phyloP scores from a whole-genome alignment of 2,888 invertebrate genomes.

The Eupithecia pulchellata region DNA sequence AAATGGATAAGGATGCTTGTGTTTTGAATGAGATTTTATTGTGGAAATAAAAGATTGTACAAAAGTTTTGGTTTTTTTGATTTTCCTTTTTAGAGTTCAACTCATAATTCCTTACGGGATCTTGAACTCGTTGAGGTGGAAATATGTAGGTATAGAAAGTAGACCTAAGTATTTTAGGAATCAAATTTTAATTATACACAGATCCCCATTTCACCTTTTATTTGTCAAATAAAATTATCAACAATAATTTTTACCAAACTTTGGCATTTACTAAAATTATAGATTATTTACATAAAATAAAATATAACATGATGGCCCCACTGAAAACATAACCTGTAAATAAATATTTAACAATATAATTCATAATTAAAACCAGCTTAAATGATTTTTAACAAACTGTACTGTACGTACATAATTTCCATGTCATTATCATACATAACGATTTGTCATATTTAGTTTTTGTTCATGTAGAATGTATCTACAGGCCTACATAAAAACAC shows the following conservation, averaged over 20 bases:
- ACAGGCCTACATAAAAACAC: neutral
- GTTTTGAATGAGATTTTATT: conserved; percentile 82
- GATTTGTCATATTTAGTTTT: neutral
- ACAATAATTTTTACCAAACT: conserved; percentile 25
- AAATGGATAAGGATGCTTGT: conserved; percentile 73
- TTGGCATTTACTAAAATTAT: neutral
- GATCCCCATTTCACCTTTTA: conserved; percentile 58
- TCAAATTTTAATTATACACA: conserved; percentile 38
- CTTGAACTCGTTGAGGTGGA: too few species aligned
- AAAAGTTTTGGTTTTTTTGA: conserved; percentile 54
- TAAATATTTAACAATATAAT: conserved; percentile 18
- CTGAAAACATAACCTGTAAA: conserved; percentile 32
- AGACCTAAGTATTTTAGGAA: neutral
- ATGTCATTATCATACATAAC: neutral
- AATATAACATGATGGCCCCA: conserved; percentile 36
- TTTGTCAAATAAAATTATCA: conserved; percentile 54
- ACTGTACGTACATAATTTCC: neutral
- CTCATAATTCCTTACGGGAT: too few species aligned
- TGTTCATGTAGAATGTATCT: neutral
- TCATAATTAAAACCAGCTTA: neutral
- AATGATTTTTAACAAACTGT: neutral
- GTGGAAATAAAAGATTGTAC: conserved; percentile 80
- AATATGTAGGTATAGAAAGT: too few species aligned
- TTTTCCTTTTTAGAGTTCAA: neutral
- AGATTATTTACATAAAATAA: conserved; percentile 21